Evolutionary conservation across 2,797 vertebrate species (phyloP), one percentile per base, ranked within the genome.

Genomic region (Rhabdophis nuchalis): DNA sequence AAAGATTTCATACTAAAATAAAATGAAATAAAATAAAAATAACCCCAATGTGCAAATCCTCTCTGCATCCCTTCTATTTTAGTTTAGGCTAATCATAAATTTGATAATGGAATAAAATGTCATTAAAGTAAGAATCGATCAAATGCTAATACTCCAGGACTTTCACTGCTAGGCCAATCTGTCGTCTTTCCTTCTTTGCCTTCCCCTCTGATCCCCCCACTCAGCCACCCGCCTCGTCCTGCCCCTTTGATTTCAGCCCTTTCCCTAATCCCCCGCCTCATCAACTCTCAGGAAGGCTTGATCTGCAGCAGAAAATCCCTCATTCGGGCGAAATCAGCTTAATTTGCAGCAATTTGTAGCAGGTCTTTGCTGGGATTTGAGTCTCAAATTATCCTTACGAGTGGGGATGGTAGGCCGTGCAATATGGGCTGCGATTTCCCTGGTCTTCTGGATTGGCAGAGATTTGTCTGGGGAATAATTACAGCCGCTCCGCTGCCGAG

Each of bases 281-380:
- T 97, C 98, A 98, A 95, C 97, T 97, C 96, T 93, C 93, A 94
- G 97, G 96, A 97, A 97, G 97, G 96, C 96, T 96, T 97, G 97
- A 97, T 98, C 97, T 97, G 97, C 96, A 95, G 94, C 95, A 98
- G 97, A 97, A 98, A 98, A 98, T 97, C 97, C 96, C 96, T 97
- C 97, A 97, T 98, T 97, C 97, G 97, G 95, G 95, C 97, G 97
- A 98, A 98, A 98, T 98, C 98, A 98, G 96, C 97, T 98, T 98
- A 98, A 98, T 98, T 98, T 98, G 97, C 96, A 96, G 96, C 97
- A 98, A 98, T 98, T 98, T 98, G 97, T 96, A 97, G 96, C 96
- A 96, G 96, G 96, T 96, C 96, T 97, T 97, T 97, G 96, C 97
- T 94, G 96, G 97, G 97, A 98, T 98, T 98, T 97, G 97, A 98